Base-by-base conservation (phyloP, 2,888 invertebrate species). In the Geophilus truncorum region DNA sequence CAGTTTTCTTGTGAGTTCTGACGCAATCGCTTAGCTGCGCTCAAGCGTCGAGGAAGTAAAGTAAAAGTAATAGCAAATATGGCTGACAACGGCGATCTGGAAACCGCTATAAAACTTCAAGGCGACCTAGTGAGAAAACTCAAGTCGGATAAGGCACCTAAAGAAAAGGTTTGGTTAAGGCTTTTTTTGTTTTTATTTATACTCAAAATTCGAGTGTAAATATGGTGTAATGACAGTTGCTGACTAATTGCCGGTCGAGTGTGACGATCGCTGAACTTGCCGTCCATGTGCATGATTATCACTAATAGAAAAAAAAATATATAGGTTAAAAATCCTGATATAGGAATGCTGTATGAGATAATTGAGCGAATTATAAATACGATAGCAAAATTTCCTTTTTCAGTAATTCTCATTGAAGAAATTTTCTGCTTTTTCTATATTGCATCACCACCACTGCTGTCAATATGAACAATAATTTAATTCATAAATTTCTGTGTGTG, bases 41-140 rank as follows among this genome's bases (percentile, higher is more conserved):
- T n/a, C n/a, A n/a, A n/a, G n/a, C n/a, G n/a, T n/a, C n/a, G n/a
- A n/a, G n/a, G n/a, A n/a, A n/a, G n/a, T n/a, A n/a, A n/a, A n/a
- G n/a, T n/a, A n/a, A n/a, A n/a, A n/a, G n/a, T n/a, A n/a, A n/a
- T n/a, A 78, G 40, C 30, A 21, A 81, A 70, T 25, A 79, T 81
- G 81, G 79, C 79, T 4, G 78, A 81, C 62, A 18, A 23, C 2
- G 45, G 2, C 7, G 87, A 87, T 84, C 86, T 91, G 84, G 88
- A 90, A 85, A 89, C 90, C 84, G 88, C 89, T 86, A 91, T 93
- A 83, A 91, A 91, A 87, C 87, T 89, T 85, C 95, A 95, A 88
- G 94, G 94, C 83, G 93, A 94, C 86, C 87, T 93, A 84, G 93
- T 95, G 79, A 90, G 94, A 85, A 92, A 92, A 88, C 88, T 95